These are phyloP conservation scores for Lysandra coridon DNA, from an alignment of 2,888 invertebrate genomes.

Conservation along the genomic window DNA sequence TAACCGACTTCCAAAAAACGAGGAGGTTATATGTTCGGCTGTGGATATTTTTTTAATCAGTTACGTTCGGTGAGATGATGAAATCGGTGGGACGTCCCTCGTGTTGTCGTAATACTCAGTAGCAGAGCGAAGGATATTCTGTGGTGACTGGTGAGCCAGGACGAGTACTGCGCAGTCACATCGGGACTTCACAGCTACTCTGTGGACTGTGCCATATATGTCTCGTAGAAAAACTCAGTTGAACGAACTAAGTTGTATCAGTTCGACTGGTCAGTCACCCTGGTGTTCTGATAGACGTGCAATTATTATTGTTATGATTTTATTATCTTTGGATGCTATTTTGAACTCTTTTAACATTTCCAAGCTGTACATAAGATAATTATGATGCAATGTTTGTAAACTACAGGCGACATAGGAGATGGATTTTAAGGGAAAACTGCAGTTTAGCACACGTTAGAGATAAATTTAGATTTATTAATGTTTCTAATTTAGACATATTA, in stretches of 20 bases:
- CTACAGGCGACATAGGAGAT: background rate
- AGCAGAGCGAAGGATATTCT: background rate
- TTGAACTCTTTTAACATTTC: background rate
- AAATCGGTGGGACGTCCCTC: background rate
- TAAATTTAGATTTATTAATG: too few species aligned
- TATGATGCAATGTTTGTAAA: background rate
- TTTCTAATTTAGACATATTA: too few species aligned
- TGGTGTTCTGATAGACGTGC: background rate
- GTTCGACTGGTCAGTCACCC: constrained; percentile 19
- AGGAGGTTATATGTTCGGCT: too few species aligned
- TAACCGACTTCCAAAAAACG: too few species aligned
- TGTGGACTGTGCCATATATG: background rate
- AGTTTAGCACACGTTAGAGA: background rate
- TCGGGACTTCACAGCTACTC: background rate
- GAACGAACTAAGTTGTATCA: constrained; percentile 29
- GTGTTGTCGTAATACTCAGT: background rate
- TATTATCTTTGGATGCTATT: background rate
- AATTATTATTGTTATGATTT: constrained; percentile 8
- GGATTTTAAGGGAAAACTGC: background rate
- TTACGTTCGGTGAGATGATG: background rate
- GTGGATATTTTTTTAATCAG: background rate
- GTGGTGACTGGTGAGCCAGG: background rate
- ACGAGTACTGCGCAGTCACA: background rate
- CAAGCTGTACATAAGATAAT: background rate
- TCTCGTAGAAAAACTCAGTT: constrained; percentile 28